Conservation (phyloP, 2,113 vertebrate genomes). For the Psephotus haematonotus region DNA sequence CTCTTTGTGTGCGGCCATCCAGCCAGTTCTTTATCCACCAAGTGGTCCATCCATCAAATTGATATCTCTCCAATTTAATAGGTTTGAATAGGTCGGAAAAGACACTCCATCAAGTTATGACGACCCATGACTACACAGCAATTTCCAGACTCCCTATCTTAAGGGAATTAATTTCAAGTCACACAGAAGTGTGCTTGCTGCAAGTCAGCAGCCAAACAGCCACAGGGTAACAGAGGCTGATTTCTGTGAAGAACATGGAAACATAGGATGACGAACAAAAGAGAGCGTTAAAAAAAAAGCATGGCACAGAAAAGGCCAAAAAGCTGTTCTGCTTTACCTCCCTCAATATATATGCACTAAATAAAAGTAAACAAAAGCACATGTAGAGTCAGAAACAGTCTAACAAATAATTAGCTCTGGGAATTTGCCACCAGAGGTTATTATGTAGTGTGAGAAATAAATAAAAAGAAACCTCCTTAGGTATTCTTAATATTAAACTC, state of each 20-base stretch:
- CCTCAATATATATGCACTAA: not conserved
- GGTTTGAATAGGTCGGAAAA: not conserved
- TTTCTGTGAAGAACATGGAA: not conserved
- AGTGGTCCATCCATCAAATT: too few relatives aligned
- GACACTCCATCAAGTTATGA: not conserved
- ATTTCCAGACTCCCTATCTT: not conserved
- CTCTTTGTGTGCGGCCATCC: too few relatives aligned
- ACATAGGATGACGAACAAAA: not conserved
- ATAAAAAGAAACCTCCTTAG: conserved; percentile 5
- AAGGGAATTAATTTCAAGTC: not conserved
- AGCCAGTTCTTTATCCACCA: too few relatives aligned
- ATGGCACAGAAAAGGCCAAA: not conserved
- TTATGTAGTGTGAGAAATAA: not conserved
- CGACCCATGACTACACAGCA: not conserved
- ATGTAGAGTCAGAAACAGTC: not conserved
- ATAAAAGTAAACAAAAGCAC: not conserved
- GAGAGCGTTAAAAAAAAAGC: not conserved
- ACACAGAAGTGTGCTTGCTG: not conserved
- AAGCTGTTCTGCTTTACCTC: not conserved
- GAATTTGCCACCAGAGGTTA: not conserved
- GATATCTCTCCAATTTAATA: too few relatives aligned
- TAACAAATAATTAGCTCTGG: not conserved
- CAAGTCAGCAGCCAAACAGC: not conserved
- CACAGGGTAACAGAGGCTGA: not conserved
- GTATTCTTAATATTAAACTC: not conserved